Base-by-base conservation (phyloP, 35 echinoderm and acorn worm species). In the Stichopus chloronotus region DNA sequence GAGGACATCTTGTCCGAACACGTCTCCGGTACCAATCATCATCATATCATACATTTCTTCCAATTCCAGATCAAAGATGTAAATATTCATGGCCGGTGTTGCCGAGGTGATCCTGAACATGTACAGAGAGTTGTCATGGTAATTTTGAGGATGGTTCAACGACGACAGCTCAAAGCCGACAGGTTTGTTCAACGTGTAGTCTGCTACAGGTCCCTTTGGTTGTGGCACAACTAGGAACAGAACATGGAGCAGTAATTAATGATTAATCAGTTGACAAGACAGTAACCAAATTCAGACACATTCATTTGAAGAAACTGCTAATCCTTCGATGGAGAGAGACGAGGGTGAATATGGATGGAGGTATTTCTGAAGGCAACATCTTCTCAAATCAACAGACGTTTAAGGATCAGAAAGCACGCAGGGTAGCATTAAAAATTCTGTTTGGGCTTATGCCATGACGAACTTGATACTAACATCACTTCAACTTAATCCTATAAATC, bases 101-200 rank as follows among this genome's bases (percentile, higher is more conserved):
- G 88, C 20, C 24, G 88, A 11, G 43, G 88, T 74, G 52, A 91
- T 65, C 5, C 9, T 91, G 52, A 76, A 91, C 88, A 74, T 61
- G 65, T 76, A 91, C 25, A 78, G 63, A 24, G 88, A 91, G 24
- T 91, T 55, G 88, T 91, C 88, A 5, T 91, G 65, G 54, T 91
- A 91, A 56, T 91, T 30, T 8, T 55, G 63, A 5, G 88, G 88
- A 21, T 91, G 25, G 72, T 91, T 78, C 43, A 76, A 13, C 7
- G 88, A 76, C 9, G 88, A 55, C 20, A 91, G 54, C 72, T 91
- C 52, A 7, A 91, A 78, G 20, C 88, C 88, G 21, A 78, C 21
- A 12, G 72, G 63, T 9, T 72, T 91, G 16, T 56, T 25, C 30
- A 91, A 54, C 30, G 68, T 91, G 56, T 76, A 91, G 88, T 91